Base-by-base conservation (phyloP, 2,888 invertebrate genomes). In the Carterocephalus palaemon region DNA sequence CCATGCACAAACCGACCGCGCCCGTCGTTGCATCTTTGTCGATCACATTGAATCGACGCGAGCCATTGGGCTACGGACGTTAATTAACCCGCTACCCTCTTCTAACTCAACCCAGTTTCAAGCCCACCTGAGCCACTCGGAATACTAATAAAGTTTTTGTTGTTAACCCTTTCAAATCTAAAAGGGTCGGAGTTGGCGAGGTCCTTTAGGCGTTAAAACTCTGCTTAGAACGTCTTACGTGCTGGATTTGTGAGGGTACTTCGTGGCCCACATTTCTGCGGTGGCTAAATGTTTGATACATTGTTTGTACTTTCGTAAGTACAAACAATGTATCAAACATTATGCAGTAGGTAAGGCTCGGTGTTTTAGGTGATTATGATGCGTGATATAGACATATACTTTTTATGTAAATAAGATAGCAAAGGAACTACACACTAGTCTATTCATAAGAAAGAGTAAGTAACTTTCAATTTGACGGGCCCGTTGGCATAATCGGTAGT, bases 81-180 rank as follows among this genome's bases (percentile, higher is more conserved):
- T n/a, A n/a, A 2, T 24, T 24, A 9, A 9, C 2, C 34, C 34
- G 34, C 34, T 1, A 13, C 5, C 10, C 12, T 9, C 29, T 20
- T 20, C 1, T 22, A 9, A 20, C 13, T 20, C 7, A 29, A 15
- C 2, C 29, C 19, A n/a, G 1, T 3, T 9, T 10, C 9, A 15
- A 26, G 28, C 29, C 56, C 71, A 77, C 75, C 75, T 77, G 78
- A 64, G 59, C 52, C 67, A 51, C 53, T 61, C 50, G 47, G 70
- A 67, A 71, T 73, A 67, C 68, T 68, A 67, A 71, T 71, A 59
- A 73, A 68, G 67, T 73, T 75, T 76, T 76, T 76, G 67, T n/a
- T 53, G 52, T 59, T 59, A 61, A 62, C 64, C 67, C 66, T 57
- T 60, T 57, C 54, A 55, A 56, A 57, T 57, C 54, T 56, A 51